Evolutionary conservation across 2,797 vertebrate genomes (phyloP).

Genomic region (Myotis pilosus): DNA sequence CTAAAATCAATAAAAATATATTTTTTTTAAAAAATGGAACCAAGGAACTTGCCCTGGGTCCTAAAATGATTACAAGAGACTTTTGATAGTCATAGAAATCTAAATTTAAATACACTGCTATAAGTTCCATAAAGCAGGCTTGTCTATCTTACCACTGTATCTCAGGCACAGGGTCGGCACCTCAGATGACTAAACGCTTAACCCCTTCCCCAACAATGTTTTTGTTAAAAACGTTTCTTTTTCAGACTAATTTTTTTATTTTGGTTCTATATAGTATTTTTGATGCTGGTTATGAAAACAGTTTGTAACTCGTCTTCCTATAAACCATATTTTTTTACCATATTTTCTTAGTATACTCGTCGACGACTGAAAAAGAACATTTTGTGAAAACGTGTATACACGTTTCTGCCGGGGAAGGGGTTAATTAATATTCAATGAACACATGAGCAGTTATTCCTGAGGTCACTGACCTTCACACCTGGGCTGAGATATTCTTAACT

Average conservation of each 20-base stretch:
- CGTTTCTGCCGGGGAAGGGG: too few species aligned
- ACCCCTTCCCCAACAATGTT: too few species aligned
- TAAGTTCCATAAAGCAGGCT: background rate
- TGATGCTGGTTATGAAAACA: too few species aligned
- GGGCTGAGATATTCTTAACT: slow-evolving; percentile 12
- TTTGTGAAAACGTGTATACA: too few species aligned
- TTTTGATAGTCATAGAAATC: background rate
- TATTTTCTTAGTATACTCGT: too few species aligned
- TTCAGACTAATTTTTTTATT: too few species aligned
- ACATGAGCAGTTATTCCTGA: background rate
- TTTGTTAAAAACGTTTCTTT: too few species aligned
- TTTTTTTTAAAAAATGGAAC: background rate
- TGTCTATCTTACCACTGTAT: background rate
- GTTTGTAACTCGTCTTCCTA: too few species aligned
- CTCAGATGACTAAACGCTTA: background rate
- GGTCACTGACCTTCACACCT: background rate
- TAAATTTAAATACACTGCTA: background rate
- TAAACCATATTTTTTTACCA: too few species aligned
- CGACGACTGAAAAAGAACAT: too few species aligned
- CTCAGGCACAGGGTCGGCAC: background rate
- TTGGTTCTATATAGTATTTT: too few species aligned
- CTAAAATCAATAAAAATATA: background rate
- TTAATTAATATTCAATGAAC: background rate
- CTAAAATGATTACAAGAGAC: background rate
- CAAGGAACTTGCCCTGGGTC: background rate